A percentile compares a stretch with the other conserved stretches of the same genome.
Evolutionary conservation across 2,113 vertebrate genomes (phyloP).

Genomic region (Thunnus thynnus): DNA sequence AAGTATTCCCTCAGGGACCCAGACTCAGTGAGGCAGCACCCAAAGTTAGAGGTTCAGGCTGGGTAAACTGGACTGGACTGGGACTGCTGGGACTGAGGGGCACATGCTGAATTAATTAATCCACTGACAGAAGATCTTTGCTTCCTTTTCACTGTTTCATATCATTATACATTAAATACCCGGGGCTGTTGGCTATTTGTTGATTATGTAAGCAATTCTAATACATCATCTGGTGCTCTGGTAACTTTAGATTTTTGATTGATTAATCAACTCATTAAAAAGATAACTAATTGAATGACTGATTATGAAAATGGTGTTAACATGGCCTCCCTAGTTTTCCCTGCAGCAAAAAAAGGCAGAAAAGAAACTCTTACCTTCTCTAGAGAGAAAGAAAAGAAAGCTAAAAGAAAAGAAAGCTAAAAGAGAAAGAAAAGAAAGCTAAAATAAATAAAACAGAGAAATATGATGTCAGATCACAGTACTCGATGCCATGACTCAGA

Average conservation of each 20-base stretch:
- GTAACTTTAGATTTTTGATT: background rate
- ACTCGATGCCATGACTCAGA: background rate
- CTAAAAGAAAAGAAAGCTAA: background rate
- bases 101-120: background rate
- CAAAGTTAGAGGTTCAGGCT: conserved; percentile 7
- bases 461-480: background rate
- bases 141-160: background rate
- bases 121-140: background rate
- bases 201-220: background rate
- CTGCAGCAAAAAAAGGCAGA: background rate
- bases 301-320: background rate
- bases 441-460: conserved; percentile 7
- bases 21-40: conserved; percentile 34
- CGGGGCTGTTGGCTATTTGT: background rate
- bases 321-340: background rate
- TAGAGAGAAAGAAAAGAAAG: background rate
- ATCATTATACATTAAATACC: background rate
- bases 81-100: background rate
- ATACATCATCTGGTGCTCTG: no score
- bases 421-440: background rate
- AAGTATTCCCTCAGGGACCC: conserved; percentile 37
- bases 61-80: background rate
- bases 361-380: background rate
- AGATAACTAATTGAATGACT: background rate
- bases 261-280: background rate